phyloP scores from a whole-genome alignment of 2,113 vertebrate species.

The Taurulus bubalis region DNA sequence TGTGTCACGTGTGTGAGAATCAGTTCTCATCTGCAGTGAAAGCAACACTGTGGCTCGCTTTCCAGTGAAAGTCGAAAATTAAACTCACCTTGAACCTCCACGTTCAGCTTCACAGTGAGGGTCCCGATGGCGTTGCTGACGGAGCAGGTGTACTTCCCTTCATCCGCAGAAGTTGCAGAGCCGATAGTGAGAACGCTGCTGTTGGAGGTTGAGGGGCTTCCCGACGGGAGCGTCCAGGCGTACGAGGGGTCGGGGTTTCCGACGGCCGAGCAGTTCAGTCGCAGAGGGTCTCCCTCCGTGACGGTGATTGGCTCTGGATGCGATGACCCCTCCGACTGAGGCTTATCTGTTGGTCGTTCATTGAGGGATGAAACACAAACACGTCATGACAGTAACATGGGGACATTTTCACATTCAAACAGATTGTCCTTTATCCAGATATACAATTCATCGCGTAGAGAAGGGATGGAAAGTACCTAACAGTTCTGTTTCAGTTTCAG shows the following conservation, averaged over 20 bases:
- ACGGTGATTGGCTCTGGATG: not conserved
- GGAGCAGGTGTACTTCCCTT: conserved; percentile 28
- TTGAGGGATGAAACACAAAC: not conserved
- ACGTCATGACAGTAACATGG: not conserved
- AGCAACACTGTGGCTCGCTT: not conserved
- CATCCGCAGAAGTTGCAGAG: not conserved
- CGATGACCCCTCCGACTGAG: fast-evolving
- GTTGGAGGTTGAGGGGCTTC: fast-evolving
- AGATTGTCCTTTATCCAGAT: not conserved
- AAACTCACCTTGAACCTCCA: conserved; percentile 53
- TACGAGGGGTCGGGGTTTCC: conserved; percentile 64
- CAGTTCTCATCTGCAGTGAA: not conserved
- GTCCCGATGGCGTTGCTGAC: not conserved
- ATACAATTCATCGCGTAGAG: not conserved
- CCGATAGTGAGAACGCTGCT: not conserved
- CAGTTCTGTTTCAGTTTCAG: not conserved
- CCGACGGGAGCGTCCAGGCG: not conserved
- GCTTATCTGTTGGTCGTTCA: not conserved
- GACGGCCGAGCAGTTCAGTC: conserved; percentile 45
- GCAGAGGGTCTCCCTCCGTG: not conserved
- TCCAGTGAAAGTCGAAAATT: not conserved
- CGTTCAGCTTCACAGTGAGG: not conserved
- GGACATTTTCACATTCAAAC: not conserved
- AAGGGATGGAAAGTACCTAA: conserved; percentile 2
- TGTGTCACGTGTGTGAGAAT: not conserved